Percentiles rank a stretch among this genome's conserved stretches.
Evolutionary conservation across 2,113 vertebrate genomes (phyloP).

Genomic region (Cyanistes caeruleus): DNA sequence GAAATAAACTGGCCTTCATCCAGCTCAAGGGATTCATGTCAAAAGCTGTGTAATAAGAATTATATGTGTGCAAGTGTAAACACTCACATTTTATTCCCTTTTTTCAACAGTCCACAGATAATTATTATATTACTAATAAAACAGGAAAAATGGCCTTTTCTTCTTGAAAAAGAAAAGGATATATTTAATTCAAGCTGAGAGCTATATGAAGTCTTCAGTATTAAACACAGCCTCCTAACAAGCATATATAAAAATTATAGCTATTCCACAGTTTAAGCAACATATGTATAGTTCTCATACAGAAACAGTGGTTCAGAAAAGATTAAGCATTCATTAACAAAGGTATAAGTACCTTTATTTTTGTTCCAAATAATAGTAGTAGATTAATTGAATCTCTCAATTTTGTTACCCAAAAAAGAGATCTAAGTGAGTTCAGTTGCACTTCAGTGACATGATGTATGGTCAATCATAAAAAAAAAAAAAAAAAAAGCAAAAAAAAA

Average conservation of each 20-base stretch:
- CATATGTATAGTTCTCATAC: background rate
- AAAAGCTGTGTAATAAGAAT: conserved; percentile 24
- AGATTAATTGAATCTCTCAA: background rate
- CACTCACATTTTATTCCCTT: background rate
- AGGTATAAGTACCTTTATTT: background rate
- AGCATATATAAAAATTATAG: conserved; percentile 8
- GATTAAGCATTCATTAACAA: background rate
- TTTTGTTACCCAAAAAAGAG: background rate
- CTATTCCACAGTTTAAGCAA: background rate
- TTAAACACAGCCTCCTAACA: background rate
- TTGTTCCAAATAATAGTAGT: background rate
- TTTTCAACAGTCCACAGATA: conserved; percentile 16
- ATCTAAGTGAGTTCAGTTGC: background rate
- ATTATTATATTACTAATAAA: conserved; percentile 15
- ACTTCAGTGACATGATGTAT: background rate
- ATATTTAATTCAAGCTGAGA: background rate
- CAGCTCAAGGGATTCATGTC: conserved; percentile 34
- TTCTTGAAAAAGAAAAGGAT: conserved; percentile 9
- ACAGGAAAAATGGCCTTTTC: background rate
- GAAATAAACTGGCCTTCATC: conserved; percentile 47
- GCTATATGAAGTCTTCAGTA: background rate
- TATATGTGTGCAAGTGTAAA: conserved; percentile 39
- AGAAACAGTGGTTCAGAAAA: background rate
- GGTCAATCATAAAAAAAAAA: background rate
- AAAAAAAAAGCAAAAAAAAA: background rate